phyloP scores from a whole-genome alignment of 2,888 invertebrate genomes.

The Agrotis clavis region DNA sequence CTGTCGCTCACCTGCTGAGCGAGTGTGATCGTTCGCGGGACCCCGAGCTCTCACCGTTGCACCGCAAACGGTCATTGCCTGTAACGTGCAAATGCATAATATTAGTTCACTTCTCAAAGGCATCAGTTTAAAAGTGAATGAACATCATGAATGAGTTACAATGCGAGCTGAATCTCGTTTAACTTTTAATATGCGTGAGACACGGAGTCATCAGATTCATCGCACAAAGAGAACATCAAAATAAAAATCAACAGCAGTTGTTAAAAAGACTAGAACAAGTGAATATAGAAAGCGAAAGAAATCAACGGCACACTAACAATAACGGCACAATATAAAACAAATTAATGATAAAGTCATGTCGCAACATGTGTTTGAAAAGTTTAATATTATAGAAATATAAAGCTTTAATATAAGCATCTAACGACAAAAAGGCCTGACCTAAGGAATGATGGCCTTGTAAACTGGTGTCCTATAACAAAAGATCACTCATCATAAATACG shows the following conservation, averaged over 20 bases:
- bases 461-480: constrained; percentile 91
- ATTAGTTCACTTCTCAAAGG: constrained; percentile 1
- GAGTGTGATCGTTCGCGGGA: constrained; percentile 91
- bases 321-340: constrained; percentile 78
- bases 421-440: constrained; percentile 86
- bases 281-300: constrained; percentile 65
- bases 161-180: constrained; percentile 31
- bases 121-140: neutral
- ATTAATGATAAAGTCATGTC: constrained; percentile 77
- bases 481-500: constrained; percentile 70
- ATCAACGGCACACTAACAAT: constrained; percentile 69
- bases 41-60: constrained; percentile 82
- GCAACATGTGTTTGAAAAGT: constrained; percentile 78
- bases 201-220: constrained; percentile 25
- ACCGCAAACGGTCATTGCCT: constrained; percentile 88
- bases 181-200: constrained; percentile 25
- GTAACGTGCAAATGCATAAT: constrained; percentile 53
- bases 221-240: constrained; percentile 28
- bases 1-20: constrained; percentile 93
- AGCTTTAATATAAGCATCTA: constrained; percentile 82
- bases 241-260: constrained; percentile 62
- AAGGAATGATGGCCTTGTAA: constrained; percentile 89
- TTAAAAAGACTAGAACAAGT: constrained; percentile 58
- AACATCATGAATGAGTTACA: constrained; percentile 37
- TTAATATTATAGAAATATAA: constrained; percentile 67